Percentiles rank a stretch among this genome's conserved stretches.
Evolutionary conservation across 2,888 invertebrate genomes (phyloP).

Genomic region (Pandemis cinnamomeana): DNA sequence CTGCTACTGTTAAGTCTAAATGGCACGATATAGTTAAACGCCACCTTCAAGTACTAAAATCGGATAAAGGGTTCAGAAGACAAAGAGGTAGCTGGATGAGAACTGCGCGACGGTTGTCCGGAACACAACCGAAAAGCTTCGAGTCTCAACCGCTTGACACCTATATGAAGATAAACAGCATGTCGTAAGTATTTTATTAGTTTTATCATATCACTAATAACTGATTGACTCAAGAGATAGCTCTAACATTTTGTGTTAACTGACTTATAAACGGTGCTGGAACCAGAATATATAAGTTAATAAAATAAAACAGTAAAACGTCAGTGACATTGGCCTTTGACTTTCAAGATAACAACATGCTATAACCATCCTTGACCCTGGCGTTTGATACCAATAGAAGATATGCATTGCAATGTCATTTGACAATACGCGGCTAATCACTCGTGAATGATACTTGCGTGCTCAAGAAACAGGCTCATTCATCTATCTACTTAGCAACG

Average conservation of each 20-base stretch:
- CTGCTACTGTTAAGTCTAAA: slow-evolving; percentile 80
- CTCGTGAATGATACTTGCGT: slow-evolving; percentile 45
- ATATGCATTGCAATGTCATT: slow-evolving; percentile 5
- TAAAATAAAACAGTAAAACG: not conserved
- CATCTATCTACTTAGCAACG: slow-evolving; percentile 62
- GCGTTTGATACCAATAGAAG: not conserved
- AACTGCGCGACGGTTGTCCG: slow-evolving; percentile 75
- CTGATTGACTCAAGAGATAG: not conserved
- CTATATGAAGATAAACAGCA: slow-evolving; percentile 78
- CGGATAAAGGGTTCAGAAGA: slow-evolving; percentile 77
- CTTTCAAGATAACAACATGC: too few species aligned
- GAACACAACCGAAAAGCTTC: slow-evolving; percentile 66
- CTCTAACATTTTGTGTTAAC: not conserved
- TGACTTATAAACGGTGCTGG: not conserved
- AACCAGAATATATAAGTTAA: not conserved
- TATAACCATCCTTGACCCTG: not conserved
- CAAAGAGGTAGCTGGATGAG: slow-evolving; percentile 81
- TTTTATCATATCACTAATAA: not conserved
- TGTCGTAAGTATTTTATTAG: slow-evolving; percentile 73
- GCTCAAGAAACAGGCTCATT: slow-evolving; percentile 56
- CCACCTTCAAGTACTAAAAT: slow-evolving; percentile 77
- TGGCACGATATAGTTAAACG: slow-evolving; percentile 83
- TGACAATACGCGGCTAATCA: slow-evolving; percentile 8
- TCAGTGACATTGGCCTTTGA: too few species aligned
- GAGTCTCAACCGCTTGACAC: slow-evolving; percentile 70